phyloP scores from a whole-genome alignment of 2,888 invertebrate species.

The Coleophora flavipennella region DNA sequence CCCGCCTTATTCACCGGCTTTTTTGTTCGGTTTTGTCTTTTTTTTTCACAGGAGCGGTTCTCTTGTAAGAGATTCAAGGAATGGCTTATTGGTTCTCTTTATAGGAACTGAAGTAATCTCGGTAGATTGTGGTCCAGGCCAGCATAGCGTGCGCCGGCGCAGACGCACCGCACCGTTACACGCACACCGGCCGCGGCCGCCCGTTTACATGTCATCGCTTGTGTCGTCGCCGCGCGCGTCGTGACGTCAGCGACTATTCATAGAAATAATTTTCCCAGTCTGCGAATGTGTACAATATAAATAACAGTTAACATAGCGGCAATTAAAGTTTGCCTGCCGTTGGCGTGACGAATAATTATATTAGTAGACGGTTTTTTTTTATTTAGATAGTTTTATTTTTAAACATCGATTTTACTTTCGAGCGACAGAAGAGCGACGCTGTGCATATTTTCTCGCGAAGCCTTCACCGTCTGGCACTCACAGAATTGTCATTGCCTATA shows the following conservation, averaged over 20 bases:
- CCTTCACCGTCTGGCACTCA: too few species aligned
- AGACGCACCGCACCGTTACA: conserved; percentile 41
- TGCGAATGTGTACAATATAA: not conserved
- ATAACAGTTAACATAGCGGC: not conserved
- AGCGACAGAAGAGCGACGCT: too few species aligned
- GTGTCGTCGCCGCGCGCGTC: conserved; percentile 14
- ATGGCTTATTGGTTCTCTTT: conserved; percentile 67
- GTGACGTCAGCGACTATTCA: conserved; percentile 27
- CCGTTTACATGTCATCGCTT: conserved; percentile 33
- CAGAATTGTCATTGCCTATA: too few species aligned
- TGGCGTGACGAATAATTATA: too few species aligned
- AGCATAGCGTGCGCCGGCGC: conserved; percentile 44
- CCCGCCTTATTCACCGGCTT: conserved; percentile 63
- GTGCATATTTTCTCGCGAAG: too few species aligned
- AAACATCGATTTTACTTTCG: too few species aligned
- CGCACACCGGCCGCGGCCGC: conserved; percentile 18
- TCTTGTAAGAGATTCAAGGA: conserved; percentile 65
- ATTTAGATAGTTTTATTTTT: too few species aligned
- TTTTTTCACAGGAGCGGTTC: conserved; percentile 63
- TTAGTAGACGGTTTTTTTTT: too few species aligned
- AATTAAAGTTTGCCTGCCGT: too few species aligned
- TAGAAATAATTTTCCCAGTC: conserved; percentile 20
- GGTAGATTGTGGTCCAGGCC: conserved; percentile 39
- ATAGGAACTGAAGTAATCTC: conserved; percentile 58
- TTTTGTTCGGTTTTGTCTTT: conserved; percentile 55